phyloP scores from a whole-genome alignment of 2,888 invertebrate species.

The Callyntrura guangdongensis region DNA sequence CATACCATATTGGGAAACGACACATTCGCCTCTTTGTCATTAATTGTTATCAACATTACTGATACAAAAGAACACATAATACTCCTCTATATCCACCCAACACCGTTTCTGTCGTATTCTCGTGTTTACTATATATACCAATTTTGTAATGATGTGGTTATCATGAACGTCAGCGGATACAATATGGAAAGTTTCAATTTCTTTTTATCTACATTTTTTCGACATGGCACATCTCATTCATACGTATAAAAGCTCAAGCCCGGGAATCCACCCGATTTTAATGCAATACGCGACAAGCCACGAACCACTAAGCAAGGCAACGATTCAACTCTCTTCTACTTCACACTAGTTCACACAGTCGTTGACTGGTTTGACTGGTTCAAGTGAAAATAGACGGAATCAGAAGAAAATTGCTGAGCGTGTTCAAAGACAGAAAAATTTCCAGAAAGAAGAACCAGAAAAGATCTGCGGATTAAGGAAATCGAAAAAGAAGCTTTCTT shows the following conservation, averaged over 20 bases:
- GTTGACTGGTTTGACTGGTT: background rate
- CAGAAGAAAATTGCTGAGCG: background rate
- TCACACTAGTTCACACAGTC: background rate
- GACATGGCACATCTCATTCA: constrained; percentile 9
- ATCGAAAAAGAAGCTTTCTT: constrained; percentile 28
- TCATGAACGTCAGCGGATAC: constrained; percentile 32
- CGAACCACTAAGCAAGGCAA: constrained; percentile 6
- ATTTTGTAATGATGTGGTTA: background rate
- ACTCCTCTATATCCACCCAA: background rate
- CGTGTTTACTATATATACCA: background rate
- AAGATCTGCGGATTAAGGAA: constrained; percentile 28
- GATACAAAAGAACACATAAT: background rate
- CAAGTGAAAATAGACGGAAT: background rate
- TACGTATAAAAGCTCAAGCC: constrained; percentile 52
- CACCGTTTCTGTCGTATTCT: background rate
- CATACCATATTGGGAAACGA: constrained; percentile 19
- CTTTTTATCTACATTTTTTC: constrained; percentile 45
- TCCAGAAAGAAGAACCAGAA: background rate
- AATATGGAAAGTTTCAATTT: constrained; percentile 45
- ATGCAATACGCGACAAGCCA: constrained; percentile 52
- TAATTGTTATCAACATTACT: constrained; percentile 49
- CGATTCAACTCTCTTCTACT: background rate
- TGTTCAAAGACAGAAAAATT: constrained; percentile 36
- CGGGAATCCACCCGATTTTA: constrained; percentile 29
- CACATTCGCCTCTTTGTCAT: background rate